Evolutionary conservation across 2,113 vertebrate genomes (phyloP).

Genomic region (Diadophis punctatus): DNA sequence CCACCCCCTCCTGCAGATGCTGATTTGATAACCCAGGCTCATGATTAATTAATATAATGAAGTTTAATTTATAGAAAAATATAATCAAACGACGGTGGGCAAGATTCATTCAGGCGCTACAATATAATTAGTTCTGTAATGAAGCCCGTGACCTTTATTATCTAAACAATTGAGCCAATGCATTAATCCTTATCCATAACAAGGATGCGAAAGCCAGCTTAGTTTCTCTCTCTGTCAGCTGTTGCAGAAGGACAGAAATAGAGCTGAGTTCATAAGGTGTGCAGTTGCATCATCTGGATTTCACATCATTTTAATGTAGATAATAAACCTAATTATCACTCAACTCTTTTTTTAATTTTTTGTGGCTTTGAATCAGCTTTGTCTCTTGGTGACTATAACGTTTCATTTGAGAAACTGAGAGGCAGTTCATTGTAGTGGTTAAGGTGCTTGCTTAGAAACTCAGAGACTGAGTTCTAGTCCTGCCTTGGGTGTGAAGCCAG

Average conservation of each 20-base stretch:
- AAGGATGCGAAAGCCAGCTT: not conserved
- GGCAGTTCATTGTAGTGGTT: not conserved
- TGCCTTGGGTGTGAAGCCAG: not conserved
- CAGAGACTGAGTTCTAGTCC: not conserved
- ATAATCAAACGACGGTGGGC: not conserved
- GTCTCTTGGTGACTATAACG: not conserved
- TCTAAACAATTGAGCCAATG: conserved; percentile 8
- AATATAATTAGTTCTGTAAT: not conserved
- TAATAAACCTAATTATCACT: conserved; percentile 17
- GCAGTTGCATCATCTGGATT: conserved; percentile 11
- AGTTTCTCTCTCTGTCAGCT: not conserved
- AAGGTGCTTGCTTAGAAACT: not conserved
- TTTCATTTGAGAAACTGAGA: not conserved
- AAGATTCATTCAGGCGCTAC: not conserved
- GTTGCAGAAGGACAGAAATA: conserved; percentile 25
- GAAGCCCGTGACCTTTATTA: conserved; percentile 5
- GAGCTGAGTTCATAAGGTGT: conserved; percentile 27
- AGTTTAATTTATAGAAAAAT: conserved; percentile 20
- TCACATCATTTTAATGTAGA: conserved; percentile 17
- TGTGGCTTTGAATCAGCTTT: not conserved
- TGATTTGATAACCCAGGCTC: not conserved
- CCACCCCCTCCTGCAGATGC: not conserved
- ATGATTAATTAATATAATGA: not conserved
- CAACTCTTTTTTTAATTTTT: not conserved
- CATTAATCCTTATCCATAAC: not conserved